These are phyloP conservation scores for Hemicentrotus pulcherrimus DNA, from an alignment of 35 echinoderm and acorn worm genomes.

Conservation along the genomic window DNA sequence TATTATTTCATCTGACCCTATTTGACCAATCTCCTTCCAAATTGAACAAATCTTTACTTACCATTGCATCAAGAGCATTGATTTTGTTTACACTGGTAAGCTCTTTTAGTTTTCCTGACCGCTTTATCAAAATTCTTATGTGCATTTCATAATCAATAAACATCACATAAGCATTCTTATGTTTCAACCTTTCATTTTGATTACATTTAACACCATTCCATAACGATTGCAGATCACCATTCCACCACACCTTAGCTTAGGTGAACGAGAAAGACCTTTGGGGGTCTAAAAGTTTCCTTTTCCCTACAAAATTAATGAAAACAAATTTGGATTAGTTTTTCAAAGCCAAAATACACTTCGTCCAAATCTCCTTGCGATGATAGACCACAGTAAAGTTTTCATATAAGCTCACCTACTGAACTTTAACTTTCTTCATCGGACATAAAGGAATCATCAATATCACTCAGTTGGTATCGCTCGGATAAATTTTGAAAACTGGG, in stretches of 20 bases:
- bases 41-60: not conserved
- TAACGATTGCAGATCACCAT: not conserved
- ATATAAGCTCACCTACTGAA: not conserved
- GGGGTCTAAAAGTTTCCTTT: not conserved
- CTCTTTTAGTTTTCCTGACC: not conserved
- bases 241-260: conserved; percentile 5
- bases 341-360: not conserved
- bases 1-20: not conserved
- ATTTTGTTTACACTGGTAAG: not conserved
- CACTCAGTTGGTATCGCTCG: not conserved
- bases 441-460: conserved; percentile 16
- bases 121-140: conserved; percentile 23
- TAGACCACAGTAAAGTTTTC: not conserved
- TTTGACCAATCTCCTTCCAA: conserved; percentile 22
- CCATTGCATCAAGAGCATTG: conserved; percentile 27
- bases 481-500: not conserved
- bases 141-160: not conserved
- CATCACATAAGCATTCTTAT: not conserved
- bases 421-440: not conserved
- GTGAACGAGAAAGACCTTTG: not conserved
- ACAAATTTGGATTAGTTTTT: not conserved
- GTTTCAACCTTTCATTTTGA: not conserved
- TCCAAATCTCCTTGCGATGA: not conserved
- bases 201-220: not conserved
- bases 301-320: not conserved